Evolutionary conservation across 1,140 invertebrate genomes (phyloP).

Genomic region (Hestina assimilis): DNA sequence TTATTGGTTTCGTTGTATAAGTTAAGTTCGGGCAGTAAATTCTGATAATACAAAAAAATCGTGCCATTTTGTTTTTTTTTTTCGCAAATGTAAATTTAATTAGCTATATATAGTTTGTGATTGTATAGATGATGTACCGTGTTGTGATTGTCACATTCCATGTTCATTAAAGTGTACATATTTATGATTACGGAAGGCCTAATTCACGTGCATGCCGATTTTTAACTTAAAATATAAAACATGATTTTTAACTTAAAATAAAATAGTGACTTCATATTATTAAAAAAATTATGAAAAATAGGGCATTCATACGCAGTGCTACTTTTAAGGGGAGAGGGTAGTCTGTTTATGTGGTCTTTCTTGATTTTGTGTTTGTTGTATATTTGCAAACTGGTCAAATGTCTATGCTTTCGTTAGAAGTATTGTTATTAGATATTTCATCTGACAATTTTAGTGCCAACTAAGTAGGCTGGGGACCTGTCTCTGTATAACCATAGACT

Average conservation of each 20-base stretch:
- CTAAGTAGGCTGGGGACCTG: too few relatives aligned
- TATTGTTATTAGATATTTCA: too few relatives aligned
- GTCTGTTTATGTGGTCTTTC: too few relatives aligned
- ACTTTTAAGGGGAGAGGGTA: too few relatives aligned
- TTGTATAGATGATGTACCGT: conserved; percentile 14
- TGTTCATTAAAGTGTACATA: conserved; percentile 22
- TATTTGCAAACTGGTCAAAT: too few relatives aligned
- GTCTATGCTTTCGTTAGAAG: too few relatives aligned
- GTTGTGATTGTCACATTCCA: conserved; percentile 53
- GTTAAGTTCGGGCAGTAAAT: conserved; percentile 34
- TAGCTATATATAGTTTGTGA: conserved; percentile 27
- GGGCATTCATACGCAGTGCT: too few relatives aligned
- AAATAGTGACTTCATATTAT: too few relatives aligned
- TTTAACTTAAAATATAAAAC: conserved; percentile 15
- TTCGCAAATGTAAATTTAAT: conserved; percentile 30
- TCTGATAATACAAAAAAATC: conserved; percentile 46
- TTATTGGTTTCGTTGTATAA: conserved; percentile 22
- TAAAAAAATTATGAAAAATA: too few relatives aligned
- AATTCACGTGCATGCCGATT: neutral
- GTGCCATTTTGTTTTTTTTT: conserved; percentile 46
- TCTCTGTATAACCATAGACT: too few relatives aligned
- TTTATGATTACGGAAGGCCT: neutral
- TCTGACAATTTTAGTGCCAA: too few relatives aligned
- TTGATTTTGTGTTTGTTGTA: too few relatives aligned
- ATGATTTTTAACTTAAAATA: conserved; percentile 11